phyloP scores from a whole-genome alignment of 2,888 invertebrate species.

The Eudasyphora cyanicolor region DNA sequence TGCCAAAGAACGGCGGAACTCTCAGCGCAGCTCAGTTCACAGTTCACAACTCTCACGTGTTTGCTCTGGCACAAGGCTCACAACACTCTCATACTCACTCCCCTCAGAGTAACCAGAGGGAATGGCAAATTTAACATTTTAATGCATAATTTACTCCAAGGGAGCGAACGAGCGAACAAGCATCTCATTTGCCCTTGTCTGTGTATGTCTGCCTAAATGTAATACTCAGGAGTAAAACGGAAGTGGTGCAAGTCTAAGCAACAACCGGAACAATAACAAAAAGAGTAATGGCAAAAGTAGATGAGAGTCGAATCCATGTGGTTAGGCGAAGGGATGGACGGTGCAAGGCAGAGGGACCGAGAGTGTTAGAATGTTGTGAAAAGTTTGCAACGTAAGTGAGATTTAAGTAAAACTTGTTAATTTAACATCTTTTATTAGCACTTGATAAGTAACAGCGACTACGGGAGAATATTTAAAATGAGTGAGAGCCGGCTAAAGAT shows the following conservation, averaged over 20 bases:
- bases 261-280: background rate
- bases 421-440: conserved; percentile 40
- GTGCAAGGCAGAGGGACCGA: background rate
- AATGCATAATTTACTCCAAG: conserved; percentile 39
- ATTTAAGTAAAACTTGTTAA: conserved; percentile 35
- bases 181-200: background rate
- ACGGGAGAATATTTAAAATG: background rate
- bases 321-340: background rate
- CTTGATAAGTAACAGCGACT: background rate
- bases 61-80: background rate
- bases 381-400: conserved; percentile 4
- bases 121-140: conserved; percentile 19
- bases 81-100: background rate
- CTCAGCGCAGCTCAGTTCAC: background rate
- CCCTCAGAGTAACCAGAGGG: background rate
- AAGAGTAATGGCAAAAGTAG: background rate
- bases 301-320: background rate
- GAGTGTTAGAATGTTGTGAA: background rate
- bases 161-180: too few relatives aligned
- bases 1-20: background rate
- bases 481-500: background rate
- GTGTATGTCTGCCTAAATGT: background rate
- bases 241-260: background rate
- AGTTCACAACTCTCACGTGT: background rate
- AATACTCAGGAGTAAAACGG: background rate